These are phyloP conservation scores for Gallirallus australis DNA, from an alignment of 2,797 vertebrate genomes.

Conservation along the genomic window DNA sequence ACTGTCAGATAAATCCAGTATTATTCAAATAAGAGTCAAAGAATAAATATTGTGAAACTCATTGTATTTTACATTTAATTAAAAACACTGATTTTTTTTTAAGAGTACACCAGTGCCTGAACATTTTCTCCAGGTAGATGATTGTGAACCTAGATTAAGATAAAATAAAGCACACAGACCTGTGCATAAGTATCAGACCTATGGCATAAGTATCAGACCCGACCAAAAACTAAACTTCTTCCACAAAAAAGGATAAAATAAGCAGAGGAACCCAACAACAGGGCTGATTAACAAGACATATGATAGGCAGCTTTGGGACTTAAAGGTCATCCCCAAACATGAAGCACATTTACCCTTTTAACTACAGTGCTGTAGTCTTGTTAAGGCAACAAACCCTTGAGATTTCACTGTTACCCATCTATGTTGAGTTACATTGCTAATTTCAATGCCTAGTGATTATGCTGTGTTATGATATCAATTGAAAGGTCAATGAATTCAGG, in stretches of 20 bases:
- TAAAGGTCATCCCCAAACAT: conserved; percentile 77
- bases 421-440: conserved; percentile 70
- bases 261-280: conserved; percentile 62
- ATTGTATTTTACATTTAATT: neutral
- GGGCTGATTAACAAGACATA: conserved; percentile 48
- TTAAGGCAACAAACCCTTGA: conserved; percentile 65
- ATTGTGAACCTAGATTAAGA: neutral
- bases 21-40: neutral
- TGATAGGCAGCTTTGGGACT: conserved; percentile 69
- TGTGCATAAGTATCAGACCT: neutral
- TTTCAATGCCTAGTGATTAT: conserved; percentile 78
- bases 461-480: conserved; percentile 73
- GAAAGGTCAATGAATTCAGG: conserved; percentile 82
- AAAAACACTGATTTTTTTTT: neutral
- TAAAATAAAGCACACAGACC: neutral
- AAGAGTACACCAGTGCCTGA: neutral
- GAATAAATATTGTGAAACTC: neutral
- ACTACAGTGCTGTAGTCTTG: conserved; percentile 56
- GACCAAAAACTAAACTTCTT: neutral
- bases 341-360: conserved; percentile 78
- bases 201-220: neutral
- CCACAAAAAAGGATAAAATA: neutral
- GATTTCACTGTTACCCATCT: conserved; percentile 46
- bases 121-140: neutral
- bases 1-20: neutral